These are phyloP conservation scores for Bufotes viridis DNA, from an alignment of 2,797 vertebrate genomes.

Conservation along the genomic window DNA sequence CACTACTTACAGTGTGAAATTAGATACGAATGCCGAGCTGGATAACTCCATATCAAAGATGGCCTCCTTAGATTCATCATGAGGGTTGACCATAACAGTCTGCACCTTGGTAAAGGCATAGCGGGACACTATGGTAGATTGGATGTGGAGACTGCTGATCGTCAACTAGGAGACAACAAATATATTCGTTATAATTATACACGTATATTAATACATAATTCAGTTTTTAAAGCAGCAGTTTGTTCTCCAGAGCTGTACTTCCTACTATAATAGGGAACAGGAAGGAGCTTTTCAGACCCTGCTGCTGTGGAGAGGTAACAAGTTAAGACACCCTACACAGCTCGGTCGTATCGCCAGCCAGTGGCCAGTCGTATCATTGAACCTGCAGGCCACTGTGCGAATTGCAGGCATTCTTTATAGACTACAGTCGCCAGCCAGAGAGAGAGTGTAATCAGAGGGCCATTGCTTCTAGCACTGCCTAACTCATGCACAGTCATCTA, in stretches of 20 bases:
- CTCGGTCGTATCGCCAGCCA: no score
- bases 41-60: conserved; percentile 86
- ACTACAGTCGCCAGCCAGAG: no score
- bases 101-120: conserved; percentile 81
- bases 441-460: no score
- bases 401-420: no score
- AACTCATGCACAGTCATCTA: no score
- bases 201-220: background rate
- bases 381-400: no score
- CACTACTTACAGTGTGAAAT: conserved; percentile 85
- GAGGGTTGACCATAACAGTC: conserved; percentile 81
- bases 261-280: background rate
- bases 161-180: conserved; percentile 73
- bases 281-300: no score
- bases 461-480: no score
- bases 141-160: conserved; percentile 81
- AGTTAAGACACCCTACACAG: no score
- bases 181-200: background rate
- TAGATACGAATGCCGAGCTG: conserved; percentile 85
- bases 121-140: conserved; percentile 79
- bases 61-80: conserved; percentile 79
- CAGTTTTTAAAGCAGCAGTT: background rate
- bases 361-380: no score
- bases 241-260: background rate
- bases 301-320: no score